Evolutionary conservation across 2,888 invertebrate species (phyloP).

Genomic region (Zhuqinia jingwanae): DNA sequence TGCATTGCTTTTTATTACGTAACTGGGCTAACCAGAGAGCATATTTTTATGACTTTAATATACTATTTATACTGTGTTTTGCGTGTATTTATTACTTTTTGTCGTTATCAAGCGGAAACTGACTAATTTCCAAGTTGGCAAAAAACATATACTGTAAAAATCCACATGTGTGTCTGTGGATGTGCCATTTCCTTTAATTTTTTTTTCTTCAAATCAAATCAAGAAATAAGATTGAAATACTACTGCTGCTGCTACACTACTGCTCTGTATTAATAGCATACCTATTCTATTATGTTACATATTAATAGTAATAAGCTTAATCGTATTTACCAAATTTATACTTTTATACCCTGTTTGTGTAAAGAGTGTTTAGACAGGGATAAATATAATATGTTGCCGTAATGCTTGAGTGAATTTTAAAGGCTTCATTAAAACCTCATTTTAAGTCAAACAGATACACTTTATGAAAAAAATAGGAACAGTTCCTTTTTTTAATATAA

Average conservation of each 20-base stretch:
- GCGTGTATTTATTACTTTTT: slow-evolving; percentile 36
- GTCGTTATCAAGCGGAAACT: slow-evolving; percentile 59
- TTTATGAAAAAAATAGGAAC: slow-evolving; percentile 38
- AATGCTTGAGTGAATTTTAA: slow-evolving; percentile 51
- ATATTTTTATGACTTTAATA: slow-evolving; percentile 38
- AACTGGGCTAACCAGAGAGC: slow-evolving; percentile 56
- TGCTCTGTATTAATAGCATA: not conserved
- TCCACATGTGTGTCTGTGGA: not conserved
- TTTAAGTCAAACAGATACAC: not conserved
- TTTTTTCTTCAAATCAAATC: not conserved
- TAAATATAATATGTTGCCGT: not conserved
- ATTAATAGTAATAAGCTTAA: not conserved
- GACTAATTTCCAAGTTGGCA: slow-evolving; percentile 61
- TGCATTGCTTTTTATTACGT: not conserved
- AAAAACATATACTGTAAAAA: not conserved
- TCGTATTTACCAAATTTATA: not conserved
- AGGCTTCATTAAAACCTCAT: slow-evolving; percentile 49
- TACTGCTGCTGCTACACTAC: too few species aligned
- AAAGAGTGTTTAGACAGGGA: not conserved
- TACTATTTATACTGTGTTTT: slow-evolving; percentile 17
- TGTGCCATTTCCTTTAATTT: not conserved
- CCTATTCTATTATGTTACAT: not conserved
- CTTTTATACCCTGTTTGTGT: not conserved
- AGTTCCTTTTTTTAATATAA: slow-evolving; percentile 1
- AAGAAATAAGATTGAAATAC: not conserved